These are phyloP conservation scores for Oreochromis tanganicae DNA, from an alignment of 2,113 vertebrate species.

Conservation along the genomic window DNA sequence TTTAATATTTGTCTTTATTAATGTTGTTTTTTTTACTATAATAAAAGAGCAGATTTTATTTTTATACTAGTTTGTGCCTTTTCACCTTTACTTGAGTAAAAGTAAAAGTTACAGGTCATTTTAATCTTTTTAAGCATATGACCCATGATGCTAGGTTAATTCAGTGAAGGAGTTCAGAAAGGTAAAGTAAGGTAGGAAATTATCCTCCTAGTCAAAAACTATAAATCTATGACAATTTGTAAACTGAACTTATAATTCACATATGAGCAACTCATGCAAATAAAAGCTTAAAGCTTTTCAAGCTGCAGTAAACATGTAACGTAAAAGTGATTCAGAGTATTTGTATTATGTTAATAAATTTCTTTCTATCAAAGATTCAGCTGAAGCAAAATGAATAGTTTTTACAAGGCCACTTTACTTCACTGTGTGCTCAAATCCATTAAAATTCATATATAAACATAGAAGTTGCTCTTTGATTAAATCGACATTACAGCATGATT, in stretches of 20 bases:
- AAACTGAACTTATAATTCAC: background rate
- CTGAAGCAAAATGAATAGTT: background rate
- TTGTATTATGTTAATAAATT: background rate
- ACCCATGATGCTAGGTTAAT: background rate
- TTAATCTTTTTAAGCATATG: background rate
- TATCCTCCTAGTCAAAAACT: background rate
- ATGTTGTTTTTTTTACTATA: background rate
- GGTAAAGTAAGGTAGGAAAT: background rate
- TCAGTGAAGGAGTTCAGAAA: background rate
- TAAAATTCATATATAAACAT: background rate
- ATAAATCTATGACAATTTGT: background rate
- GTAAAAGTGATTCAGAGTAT: background rate
- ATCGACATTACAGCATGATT: background rate
- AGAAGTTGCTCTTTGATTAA: background rate
- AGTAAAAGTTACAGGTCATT: background rate
- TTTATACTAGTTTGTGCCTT: background rate
- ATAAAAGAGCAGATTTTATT: background rate
- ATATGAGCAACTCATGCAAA: background rate
- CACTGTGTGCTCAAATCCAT: background rate
- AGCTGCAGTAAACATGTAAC: background rate
- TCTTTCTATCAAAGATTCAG: background rate
- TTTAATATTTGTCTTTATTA: background rate
- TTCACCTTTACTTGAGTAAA: background rate
- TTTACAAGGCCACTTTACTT: background rate
- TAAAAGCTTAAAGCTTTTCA: background rate